Base-by-base conservation (phyloP, 2,888 invertebrate genomes). In the Cephonodes hylas region DNA sequence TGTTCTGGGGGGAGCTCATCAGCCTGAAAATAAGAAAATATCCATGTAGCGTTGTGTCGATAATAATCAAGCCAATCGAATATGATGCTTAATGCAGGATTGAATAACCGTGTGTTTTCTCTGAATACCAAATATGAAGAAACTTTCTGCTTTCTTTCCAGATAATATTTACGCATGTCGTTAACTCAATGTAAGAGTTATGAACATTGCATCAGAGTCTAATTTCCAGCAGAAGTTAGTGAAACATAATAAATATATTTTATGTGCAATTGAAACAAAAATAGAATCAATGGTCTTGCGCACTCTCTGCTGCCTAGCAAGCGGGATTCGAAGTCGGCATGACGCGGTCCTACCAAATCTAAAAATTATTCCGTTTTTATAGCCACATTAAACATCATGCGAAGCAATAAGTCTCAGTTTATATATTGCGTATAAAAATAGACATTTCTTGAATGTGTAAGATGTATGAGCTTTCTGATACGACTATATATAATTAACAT, bases 1-100 rank as follows among this genome's bases (percentile, higher is more conserved):
- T 97, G 97, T 94, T 97, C 97, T 91, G 97, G 94, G 66, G 97
- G 97, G 83, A 97, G 95, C 93, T 97, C 97, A 91, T 97, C 96
- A 82, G 95, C 96, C 97, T 97, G 94, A 69, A 94, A 94, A 78
- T 79, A 68, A n/a, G n/a, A 70, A 38, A 61, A 63, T 61, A 58
- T 27, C 13, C 3, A 3, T 42, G 42, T 59, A 20, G 22, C 3
- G 27, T 34, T 22, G 13, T 34, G 10, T 53, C 57, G 38, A 10
- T 46, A 63, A 61, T 73, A 48, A 38, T 13, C 23, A 18, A 53
- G 18, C 27, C 10, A 18, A n/a, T 27, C 10, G 7, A 4, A 3
- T 15, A 31, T 6, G n/a, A 53, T n/a, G 18, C 15, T 1, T 18
- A 18, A 31, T 27, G 15, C 27, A 31, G 13, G 2, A 13, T n/a